These are phyloP conservation scores for Mythimna loreyi DNA, from an alignment of 2,888 invertebrate genomes.

Conservation along the genomic window DNA sequence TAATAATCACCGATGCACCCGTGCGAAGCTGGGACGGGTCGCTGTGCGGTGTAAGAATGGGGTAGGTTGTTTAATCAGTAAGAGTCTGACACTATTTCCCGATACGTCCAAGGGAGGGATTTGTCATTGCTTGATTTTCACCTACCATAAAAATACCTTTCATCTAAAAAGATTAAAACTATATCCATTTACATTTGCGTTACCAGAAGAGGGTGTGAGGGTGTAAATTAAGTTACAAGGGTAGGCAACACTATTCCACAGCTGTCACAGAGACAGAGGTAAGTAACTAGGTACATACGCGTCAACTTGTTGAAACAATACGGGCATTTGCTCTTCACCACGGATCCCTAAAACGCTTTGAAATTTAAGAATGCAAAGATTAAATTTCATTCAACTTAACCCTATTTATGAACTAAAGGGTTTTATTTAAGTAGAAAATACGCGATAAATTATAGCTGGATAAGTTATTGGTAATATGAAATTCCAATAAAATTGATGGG, in stretches of 20 bases:
- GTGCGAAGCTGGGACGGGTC: too few species aligned
- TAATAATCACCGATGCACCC: too few species aligned
- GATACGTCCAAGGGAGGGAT: too few species aligned
- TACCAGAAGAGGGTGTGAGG: too few species aligned
- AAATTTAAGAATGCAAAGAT: slow-evolving; percentile 33
- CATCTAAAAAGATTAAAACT: neutral
- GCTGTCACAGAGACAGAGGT: neutral
- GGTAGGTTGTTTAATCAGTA: neutral
- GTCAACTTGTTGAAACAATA: slow-evolving; percentile 16
- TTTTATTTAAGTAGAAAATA: slow-evolving; percentile 18
- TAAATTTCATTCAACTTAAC: slow-evolving; percentile 20
- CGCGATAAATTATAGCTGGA: slow-evolving; percentile 30
- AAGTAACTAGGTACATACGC: neutral
- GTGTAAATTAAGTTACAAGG: slow-evolving; percentile 1
- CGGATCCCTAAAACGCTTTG: slow-evolving; percentile 23
- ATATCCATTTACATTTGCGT: neutral
- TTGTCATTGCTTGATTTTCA: too few species aligned
- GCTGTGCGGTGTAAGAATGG: too few species aligned
- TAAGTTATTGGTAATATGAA: slow-evolving; percentile 49
- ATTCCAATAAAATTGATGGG: slow-evolving; percentile 56
- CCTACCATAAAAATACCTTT: neutral
- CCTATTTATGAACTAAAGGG: slow-evolving; percentile 26
- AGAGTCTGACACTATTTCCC: too few species aligned
- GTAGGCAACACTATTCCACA: slow-evolving; percentile 1
- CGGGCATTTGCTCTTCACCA: neutral